Conservation (phyloP, 1,140 invertebrate species). For the Stegodyphus dumicola region DNA sequence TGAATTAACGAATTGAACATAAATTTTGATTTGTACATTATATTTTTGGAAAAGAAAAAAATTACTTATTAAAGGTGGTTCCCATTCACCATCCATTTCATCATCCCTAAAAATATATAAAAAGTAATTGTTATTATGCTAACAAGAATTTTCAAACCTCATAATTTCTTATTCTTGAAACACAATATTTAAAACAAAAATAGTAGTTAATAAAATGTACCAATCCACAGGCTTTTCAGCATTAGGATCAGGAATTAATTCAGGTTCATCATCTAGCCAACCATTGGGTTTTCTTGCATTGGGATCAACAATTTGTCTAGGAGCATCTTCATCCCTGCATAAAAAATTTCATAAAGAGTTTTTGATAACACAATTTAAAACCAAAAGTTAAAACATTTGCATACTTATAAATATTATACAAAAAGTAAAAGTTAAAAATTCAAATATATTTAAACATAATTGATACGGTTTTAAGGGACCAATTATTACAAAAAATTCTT, state of each 20-base stretch:
- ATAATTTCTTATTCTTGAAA: background rate
- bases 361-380: too few relatives aligned
- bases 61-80: conserved; percentile 84
- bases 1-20: too few relatives aligned
- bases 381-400: too few relatives aligned
- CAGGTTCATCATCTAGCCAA: conserved; percentile 94
- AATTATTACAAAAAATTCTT: too few relatives aligned
- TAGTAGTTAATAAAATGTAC: conserved; percentile 68
- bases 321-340: conserved; percentile 86
- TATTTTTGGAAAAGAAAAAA: too few relatives aligned
- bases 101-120: conserved; percentile 77
- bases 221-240: conserved; percentile 92
- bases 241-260: conserved; percentile 87
- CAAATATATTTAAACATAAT: too few relatives aligned
- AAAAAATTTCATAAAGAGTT: background rate
- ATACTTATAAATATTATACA: too few relatives aligned
- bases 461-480: too few relatives aligned
- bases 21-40: too few relatives aligned
- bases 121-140: background rate
- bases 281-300: conserved; percentile 88
- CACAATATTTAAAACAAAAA: background rate
- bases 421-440: too few relatives aligned
- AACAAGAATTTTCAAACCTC: background rate
- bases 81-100: conserved; percentile 99
- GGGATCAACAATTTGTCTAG: conserved; percentile 88